These are phyloP conservation scores for Anguilla megastoma DNA, from an alignment of 2,797 vertebrate species.

Conservation along the genomic window DNA sequence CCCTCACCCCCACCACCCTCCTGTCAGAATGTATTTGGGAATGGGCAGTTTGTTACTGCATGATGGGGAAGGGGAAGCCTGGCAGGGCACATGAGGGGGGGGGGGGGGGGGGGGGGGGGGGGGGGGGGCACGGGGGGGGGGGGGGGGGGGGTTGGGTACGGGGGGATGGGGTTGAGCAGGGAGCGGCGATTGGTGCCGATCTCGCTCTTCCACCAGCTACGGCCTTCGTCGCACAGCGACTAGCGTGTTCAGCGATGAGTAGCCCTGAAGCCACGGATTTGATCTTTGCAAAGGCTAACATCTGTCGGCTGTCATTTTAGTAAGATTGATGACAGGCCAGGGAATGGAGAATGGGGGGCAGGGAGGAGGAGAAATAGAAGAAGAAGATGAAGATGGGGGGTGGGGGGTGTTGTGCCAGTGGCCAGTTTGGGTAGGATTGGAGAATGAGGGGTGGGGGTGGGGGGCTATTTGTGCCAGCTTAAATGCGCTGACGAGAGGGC, in stretches of 20 bases:
- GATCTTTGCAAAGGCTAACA: constrained; percentile 99
- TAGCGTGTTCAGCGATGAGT: constrained; percentile 75
- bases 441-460: constrained; percentile 42
- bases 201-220: constrained; percentile 59
- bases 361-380: constrained; percentile 47
- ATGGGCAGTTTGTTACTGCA: constrained; percentile 55
- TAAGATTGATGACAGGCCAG: constrained; percentile 95
- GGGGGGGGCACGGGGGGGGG: too few species aligned
- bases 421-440: constrained; percentile 37
- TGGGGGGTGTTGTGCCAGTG: constrained; percentile 46
- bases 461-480: constrained; percentile 34
- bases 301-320: constrained; percentile 99
- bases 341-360: constrained; percentile 66
- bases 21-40: constrained; percentile 79
- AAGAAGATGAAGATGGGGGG: constrained; percentile 61
- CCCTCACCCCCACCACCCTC: constrained; percentile 49
- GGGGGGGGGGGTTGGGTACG: background rate
- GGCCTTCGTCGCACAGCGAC: constrained; percentile 65
- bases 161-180: background rate
- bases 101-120: too few species aligned
- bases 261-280: constrained; percentile 92
- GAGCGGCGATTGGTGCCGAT: background rate
- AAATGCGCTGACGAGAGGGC: constrained; percentile 41
- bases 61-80: constrained; percentile 52
- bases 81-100: constrained; percentile 66